Evolutionary conservation across 2,888 invertebrate species (phyloP).

Genomic region (Lordiphosa andalusiaca): DNA sequence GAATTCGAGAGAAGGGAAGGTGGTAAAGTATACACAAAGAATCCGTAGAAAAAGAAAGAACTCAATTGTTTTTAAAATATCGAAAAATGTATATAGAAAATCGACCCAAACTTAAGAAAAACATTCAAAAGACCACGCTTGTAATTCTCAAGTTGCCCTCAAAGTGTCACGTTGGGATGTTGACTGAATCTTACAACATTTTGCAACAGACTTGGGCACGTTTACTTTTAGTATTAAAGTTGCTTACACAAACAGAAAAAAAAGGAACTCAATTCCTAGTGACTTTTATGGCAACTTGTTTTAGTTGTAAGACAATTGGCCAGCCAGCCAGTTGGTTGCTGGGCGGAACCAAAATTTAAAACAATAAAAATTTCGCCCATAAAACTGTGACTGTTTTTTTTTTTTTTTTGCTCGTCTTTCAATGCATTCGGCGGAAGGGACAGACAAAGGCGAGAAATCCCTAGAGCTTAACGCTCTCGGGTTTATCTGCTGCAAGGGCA

Average conservation of each 20-base stretch:
- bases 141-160: neutral
- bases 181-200: constrained; percentile 26
- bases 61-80: no score
- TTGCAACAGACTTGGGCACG: constrained; percentile 58
- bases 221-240: constrained; percentile 63
- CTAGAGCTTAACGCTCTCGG: constrained; percentile 17
- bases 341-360: constrained; percentile 45
- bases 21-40: no score
- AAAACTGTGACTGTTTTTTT: constrained; percentile 44
- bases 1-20: no score
- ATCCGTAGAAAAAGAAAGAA: no score
- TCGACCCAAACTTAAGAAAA: no score
- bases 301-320: constrained; percentile 30
- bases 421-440: neutral
- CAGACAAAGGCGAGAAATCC: constrained; percentile 8
- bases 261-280: constrained; percentile 15
- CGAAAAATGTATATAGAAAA: no score
- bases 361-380: constrained; percentile 63
- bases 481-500: constrained; percentile 10
- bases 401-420: constrained; percentile 15
- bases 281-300: constrained; percentile 36
- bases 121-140: no score
- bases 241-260: constrained; percentile 12
- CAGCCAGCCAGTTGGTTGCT: neutral
- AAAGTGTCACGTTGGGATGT: constrained; percentile 21